A percentile compares a stretch with the other conserved stretches of the same genome.
phyloP scores from a whole-genome alignment of 2,888 invertebrate genomes.

The Nesidiocoris tenuis region DNA sequence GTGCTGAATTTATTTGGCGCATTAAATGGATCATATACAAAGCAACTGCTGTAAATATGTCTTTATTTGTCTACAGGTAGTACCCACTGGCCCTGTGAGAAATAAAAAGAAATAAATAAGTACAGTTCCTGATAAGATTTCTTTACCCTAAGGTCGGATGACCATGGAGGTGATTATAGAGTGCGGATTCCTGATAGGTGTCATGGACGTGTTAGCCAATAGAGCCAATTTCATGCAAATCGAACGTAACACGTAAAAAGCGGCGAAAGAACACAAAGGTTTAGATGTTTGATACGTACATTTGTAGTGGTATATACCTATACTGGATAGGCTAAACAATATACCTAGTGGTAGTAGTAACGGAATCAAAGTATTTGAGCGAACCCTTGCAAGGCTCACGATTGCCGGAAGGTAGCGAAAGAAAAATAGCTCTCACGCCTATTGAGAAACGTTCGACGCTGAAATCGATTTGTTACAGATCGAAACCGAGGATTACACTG shows the following conservation, averaged over 20 bases:
- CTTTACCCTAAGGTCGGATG: not conserved
- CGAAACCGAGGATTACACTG: not conserved
- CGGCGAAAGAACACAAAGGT: not conserved
- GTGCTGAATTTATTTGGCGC: no score
- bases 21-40: no score
- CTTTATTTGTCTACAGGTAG: no score
- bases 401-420: not conserved
- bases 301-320: not conserved
- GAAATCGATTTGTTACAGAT: not conserved
- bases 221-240: not conserved
- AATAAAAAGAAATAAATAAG: no score
- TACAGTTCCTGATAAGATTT: not conserved
- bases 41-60: no score
- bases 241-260: not conserved
- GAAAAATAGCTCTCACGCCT: not conserved
- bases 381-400: no score
- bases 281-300: not conserved
- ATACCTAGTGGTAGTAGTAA: no score
- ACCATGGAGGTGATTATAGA: not conserved
- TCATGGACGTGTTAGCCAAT: not conserved
- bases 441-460: not conserved
- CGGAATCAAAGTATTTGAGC: no score
- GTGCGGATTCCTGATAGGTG: not conserved
- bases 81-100: no score
- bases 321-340: not conserved